Evolutionary conservation across 1,140 invertebrate genomes (phyloP), one percentile per base, ranked within the genome.

Genomic region (Bombus balteatus): DNA sequence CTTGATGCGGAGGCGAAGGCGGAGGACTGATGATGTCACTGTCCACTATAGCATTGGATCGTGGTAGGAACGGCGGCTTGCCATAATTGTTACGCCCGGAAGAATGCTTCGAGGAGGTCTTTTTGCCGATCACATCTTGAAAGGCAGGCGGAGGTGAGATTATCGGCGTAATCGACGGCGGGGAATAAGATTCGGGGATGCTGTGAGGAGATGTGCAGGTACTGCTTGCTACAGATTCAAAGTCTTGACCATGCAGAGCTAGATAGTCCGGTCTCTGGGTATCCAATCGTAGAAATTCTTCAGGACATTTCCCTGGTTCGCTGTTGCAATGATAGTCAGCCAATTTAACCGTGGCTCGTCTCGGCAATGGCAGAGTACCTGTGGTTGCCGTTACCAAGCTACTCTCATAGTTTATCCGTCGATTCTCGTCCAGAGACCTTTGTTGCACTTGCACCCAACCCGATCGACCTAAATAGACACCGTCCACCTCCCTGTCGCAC

Each of bases 71-170:
- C 6, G 96, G 96, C 1, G 94, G 88, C 87, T 96, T 96, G 0
- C 93, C 94, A 79, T 95, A 95, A 70, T 80, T 83, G 57, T 32
- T 66, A 92, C 93, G 62, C 79, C 90, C 71, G 13, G 65, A 77
- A 3, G 90, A 80, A 68, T 93, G 91, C 72, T 93, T 94, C 28
- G 89, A 74, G 0, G 91, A 92, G 10, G 91, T 88, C 76, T 91
- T 94, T 70, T 91, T 95, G 3, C 92, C 94, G 47, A 95, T 93
- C 3, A 32, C 84, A 73, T 96, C 96, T 89, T 96, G 96, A 90
- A 96, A 96, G 1, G 96, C 96, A 4, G 96, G 96, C 2, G 96
- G 96, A 22, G 96, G 96, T 41, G 96, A 96, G 81, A 96, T 96
- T 83, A 96, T 96, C 12, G 96, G 96, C 1, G 96, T 96, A 34